phyloP scores from a whole-genome alignment of 2,888 invertebrate species.

The Macaria liturata region DNA sequence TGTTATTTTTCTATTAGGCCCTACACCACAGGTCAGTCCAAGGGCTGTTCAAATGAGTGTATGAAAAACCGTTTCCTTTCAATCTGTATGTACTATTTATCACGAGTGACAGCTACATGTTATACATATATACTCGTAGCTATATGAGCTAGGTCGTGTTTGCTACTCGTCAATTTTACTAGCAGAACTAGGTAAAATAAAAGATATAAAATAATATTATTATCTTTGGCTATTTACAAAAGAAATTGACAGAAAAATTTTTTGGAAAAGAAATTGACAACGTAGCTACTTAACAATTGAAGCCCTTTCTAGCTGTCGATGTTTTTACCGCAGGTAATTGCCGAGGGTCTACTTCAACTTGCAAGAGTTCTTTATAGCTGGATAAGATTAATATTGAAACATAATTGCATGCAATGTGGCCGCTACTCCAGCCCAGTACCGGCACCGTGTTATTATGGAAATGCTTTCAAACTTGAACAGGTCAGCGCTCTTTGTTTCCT shows the following conservation, averaged over 20 bases:
- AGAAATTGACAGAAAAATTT: too few relatives aligned
- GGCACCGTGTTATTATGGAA: conserved; percentile 69
- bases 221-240: too few relatives aligned
- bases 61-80: conserved; percentile 10
- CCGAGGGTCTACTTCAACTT: conserved; percentile 28
- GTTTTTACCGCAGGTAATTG: conserved; percentile 33
- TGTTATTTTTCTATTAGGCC: conserved; percentile 32
- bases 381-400: conserved; percentile 62
- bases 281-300: neutral
- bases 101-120: neutral
- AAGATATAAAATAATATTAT: too few relatives aligned
- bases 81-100: conserved; percentile 1
- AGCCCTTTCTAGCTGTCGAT: conserved; percentile 7
- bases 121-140: too few relatives aligned
- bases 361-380: conserved; percentile 47
- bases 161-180: too few relatives aligned
- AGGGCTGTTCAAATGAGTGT: conserved; percentile 11
- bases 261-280: too few relatives aligned
- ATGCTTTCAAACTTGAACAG: conserved; percentile 61
- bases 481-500: conserved; percentile 64
- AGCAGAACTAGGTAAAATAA: too few relatives aligned
- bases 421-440: conserved; percentile 36
- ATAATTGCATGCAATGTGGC: conserved; percentile 62
- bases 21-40: conserved; percentile 13
- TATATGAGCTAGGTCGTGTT: too few relatives aligned